Conservation (phyloP, 2,797 vertebrate genomes). For the Liasis olivaceus region DNA sequence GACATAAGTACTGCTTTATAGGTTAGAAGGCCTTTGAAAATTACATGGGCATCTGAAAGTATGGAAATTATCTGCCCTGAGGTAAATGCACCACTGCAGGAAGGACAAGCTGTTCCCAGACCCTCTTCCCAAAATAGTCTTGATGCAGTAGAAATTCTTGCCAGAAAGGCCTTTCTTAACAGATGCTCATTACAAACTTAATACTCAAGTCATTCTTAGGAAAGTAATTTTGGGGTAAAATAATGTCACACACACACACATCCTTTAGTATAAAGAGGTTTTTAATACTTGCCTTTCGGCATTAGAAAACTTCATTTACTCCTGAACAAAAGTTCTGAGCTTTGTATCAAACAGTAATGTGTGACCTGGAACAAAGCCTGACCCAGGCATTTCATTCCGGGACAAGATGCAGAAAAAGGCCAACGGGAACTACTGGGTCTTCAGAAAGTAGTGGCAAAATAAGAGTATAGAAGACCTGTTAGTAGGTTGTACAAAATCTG, state of each 20-base stretch:
- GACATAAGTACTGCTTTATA: background rate
- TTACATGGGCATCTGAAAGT: background rate
- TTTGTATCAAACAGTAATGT: background rate
- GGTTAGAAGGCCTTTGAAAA: background rate
- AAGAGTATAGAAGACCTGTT: background rate
- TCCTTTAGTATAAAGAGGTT: background rate
- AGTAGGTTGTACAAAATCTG: background rate
- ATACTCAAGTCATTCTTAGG: background rate
- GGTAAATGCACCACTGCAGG: background rate
- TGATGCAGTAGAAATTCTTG: background rate
- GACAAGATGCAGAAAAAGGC: background rate
- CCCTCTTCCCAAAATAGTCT: constrained; percentile 4
- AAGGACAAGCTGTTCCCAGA: background rate
- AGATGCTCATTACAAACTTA: constrained; percentile 5
- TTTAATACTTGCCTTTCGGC: background rate
- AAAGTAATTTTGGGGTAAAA: background rate
- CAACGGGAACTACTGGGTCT: background rate
- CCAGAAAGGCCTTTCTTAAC: background rate
- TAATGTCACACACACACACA: background rate
- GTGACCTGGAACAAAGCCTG: no score
- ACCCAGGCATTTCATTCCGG: background rate
- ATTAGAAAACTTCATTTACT: background rate
- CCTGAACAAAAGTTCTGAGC: background rate
- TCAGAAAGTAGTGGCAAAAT: background rate
- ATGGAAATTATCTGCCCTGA: background rate